Evolutionary conservation across 2,113 vertebrate genomes (phyloP).

Genomic region (Eubucco bourcierii): DNA sequence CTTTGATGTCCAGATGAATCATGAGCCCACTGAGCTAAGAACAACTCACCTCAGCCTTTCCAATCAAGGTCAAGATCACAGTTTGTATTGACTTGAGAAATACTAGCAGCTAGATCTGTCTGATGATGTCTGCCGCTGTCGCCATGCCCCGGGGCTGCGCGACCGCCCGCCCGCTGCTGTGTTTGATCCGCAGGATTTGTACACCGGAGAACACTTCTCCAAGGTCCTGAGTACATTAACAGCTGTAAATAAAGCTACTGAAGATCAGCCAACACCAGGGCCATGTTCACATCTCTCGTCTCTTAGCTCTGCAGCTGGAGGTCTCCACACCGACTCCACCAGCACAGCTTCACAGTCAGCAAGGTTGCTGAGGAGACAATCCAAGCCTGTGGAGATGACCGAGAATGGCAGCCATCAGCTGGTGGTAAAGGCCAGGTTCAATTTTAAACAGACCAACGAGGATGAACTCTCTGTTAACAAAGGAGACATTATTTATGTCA

Average conservation of each 20-base stretch:
- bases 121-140: no score
- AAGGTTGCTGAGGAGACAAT: constrained; percentile 78
- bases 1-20: no score
- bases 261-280: constrained; percentile 84
- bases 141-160: no score
- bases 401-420: constrained; percentile 89
- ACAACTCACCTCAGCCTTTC: no score
- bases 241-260: constrained; percentile 90
- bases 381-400: constrained; percentile 92
- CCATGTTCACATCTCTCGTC: constrained; percentile 82
- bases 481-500: constrained; percentile 94
- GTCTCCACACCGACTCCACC: constrained; percentile 69
- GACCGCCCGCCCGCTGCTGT: no score
- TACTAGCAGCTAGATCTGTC: no score
- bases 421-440: constrained; percentile 96
- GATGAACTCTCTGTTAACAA: constrained; percentile 96
- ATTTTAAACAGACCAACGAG: constrained; percentile 99
- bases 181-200: constrained; percentile 91
- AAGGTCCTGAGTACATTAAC: constrained; percentile 87
- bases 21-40: no score
- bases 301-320: constrained; percentile 74
- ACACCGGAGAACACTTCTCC: constrained; percentile 88
- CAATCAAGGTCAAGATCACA: no score
- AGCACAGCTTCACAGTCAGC: constrained; percentile 43
- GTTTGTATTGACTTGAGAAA: no score